phyloP scores from a whole-genome alignment of 2,797 vertebrate species.

The Notolabrus celidotus region DNA sequence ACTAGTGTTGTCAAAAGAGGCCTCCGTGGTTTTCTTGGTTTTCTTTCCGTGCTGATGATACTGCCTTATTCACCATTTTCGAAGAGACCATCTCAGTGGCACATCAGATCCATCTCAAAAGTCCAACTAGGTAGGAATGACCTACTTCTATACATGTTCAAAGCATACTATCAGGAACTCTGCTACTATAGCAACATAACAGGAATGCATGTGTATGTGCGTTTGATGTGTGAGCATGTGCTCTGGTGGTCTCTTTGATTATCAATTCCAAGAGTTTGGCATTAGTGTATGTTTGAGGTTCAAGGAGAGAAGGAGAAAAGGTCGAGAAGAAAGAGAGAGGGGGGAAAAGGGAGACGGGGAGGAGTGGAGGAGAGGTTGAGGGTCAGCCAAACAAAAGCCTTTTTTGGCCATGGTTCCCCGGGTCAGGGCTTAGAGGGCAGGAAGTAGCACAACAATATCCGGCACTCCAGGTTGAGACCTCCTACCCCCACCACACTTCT shows the following conservation, averaged over 20 bases:
- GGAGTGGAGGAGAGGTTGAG: conserved; percentile 67
- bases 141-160: conserved; percentile 65
- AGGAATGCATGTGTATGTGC: conserved; percentile 58
- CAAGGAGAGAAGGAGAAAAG: conserved; percentile 73
- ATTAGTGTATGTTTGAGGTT: conserved; percentile 74
- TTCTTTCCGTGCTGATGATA: background rate
- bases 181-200: conserved; percentile 73
- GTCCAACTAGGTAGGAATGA: conserved; percentile 70
- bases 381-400: conserved; percentile 81
- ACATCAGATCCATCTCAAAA: conserved; percentile 49
- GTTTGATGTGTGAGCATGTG: conserved; percentile 20
- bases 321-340: conserved; percentile 60
- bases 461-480: conserved; percentile 75
- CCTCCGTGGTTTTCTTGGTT: no score
- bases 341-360: conserved; percentile 42
- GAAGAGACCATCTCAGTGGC: conserved; percentile 40
- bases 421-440: conserved; percentile 82
- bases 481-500: conserved; percentile 47
- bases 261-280: conserved; percentile 72
- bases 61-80: background rate
- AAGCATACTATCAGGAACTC: conserved; percentile 62
- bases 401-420: conserved; percentile 66
- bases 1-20: no score
- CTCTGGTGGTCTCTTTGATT: conserved; percentile 77
- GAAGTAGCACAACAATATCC: conserved; percentile 84